Percentiles rank a stretch among this genome's conserved stretches.
These are phyloP conservation scores for Zygogramma bicolorata DNA, from an alignment of 2,888 invertebrate species.

Conservation along the genomic window DNA sequence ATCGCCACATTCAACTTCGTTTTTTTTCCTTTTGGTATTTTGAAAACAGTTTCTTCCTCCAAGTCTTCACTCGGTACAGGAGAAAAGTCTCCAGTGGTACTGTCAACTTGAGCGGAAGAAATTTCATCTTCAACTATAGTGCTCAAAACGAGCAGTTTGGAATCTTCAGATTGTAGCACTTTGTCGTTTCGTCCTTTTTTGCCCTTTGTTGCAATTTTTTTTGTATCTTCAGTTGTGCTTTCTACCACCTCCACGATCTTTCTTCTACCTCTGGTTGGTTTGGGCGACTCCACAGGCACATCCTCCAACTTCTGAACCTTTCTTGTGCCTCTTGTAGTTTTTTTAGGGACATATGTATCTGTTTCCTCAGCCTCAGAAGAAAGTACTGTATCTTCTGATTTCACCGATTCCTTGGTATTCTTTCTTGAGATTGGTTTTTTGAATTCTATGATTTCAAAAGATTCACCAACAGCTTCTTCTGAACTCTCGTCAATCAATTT, in stretches of 20 bases:
- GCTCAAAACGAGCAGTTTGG: background rate
- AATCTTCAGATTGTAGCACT: background rate
- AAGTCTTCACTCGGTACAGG: background rate
- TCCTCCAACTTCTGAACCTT: background rate
- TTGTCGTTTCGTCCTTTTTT: background rate
- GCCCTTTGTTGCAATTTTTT: slow-evolving; percentile 15
- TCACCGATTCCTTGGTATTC: background rate
- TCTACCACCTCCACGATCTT: background rate
- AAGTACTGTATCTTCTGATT: background rate
- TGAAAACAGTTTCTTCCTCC: background rate
- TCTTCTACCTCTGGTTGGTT: background rate
- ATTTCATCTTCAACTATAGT: background rate
- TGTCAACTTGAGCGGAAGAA: slow-evolving; percentile 3
- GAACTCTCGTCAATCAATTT: background rate
- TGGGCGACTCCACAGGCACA: background rate
- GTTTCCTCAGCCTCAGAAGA: background rate
- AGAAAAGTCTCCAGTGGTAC: slow-evolving; percentile 6
- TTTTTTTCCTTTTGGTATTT: background rate
- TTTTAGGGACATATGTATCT: background rate
- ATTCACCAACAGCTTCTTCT: background rate
- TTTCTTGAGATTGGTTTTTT: background rate
- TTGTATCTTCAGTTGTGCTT: too few species aligned
- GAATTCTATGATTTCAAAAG: background rate
- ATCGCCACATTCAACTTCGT: background rate
- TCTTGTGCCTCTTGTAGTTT: background rate